Base-by-base conservation (phyloP, 2,797 vertebrate genomes). In the Lithobates sylvaticus region DNA sequence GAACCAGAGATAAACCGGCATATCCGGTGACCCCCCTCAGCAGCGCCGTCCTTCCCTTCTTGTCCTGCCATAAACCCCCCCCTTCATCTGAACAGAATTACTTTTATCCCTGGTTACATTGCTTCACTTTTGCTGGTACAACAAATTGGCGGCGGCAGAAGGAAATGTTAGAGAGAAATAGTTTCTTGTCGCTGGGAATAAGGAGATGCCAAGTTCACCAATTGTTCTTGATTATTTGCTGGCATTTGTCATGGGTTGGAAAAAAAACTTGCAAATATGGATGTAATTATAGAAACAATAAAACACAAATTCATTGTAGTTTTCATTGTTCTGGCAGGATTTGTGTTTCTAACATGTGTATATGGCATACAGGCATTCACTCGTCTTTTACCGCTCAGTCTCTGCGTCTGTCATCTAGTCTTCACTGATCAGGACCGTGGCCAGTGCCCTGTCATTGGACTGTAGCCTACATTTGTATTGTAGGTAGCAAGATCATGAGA, bases 221-320 rank as follows among this genome's bases (percentile, higher is more conserved):
- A 85, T 85, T 80, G 76, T 80, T 85, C 83, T 78, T 34, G 5
- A 85, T 80, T 85, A 85, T 67, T 71, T 85, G 47, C 75, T 84
- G 84, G 84, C 76, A 65, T 65, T 71, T 15, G 10, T 23, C 54
- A 6, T 18, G 21, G 39, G 54, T 44, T 36, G 5, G 0, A 65
- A 70, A 42, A 42, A 15, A 61, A 61, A 61, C 26, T 50, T 70
- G 34, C 58, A 80, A 79, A 85, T 80, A 50, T 68, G 84, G 69
- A 85, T 58, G 39, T 67, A 34, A 74, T 85, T 85, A 75, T 18
- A 74, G 27, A 6, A 34, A 72, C 50, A 64, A 47, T 78, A 78
- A 65, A 23, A 78, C 42, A 75, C n/a, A 65, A 18, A 32, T 50
- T 23, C 75, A 50, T 61, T 85, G 76, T 64, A 64, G 7, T 29